These are phyloP conservation scores for Eueremaeus valkanovi DNA, from an alignment of 2,888 invertebrate genomes.

Conservation along the genomic window DNA sequence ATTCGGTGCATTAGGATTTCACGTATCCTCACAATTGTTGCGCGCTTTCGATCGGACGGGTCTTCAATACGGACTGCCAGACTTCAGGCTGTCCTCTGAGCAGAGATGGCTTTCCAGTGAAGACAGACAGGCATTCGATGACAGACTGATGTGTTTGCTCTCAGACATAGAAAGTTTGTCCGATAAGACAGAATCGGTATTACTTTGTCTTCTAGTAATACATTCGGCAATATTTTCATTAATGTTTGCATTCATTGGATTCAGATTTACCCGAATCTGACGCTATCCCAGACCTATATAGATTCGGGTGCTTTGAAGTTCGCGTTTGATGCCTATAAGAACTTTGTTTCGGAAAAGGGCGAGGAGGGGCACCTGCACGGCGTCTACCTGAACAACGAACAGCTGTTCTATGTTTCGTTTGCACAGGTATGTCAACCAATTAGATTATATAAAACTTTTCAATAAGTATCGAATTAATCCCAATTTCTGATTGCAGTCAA, in stretches of 20 bases:
- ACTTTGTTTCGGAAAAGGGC: conserved; percentile 40
- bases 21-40: conserved; percentile 56
- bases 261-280: conserved; percentile 21
- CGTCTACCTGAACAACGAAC: conserved; percentile 54
- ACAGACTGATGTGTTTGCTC: not conserved
- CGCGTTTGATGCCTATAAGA: conserved; percentile 44
- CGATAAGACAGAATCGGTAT: conserved; percentile 26
- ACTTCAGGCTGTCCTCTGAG: conserved; percentile 35
- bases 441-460: not conserved
- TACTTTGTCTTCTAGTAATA: too few relatives aligned
- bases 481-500: conserved; percentile 40
- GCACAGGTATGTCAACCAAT: conserved; percentile 55
- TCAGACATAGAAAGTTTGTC: conserved; percentile 19
- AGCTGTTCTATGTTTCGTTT: conserved; percentile 59
- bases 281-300: conserved; percentile 31
- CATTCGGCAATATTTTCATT: too few relatives aligned
- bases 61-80: conserved; percentile 49
- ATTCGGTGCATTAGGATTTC: conserved; percentile 57
- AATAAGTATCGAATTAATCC: not conserved
- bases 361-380: conserved; percentile 41
- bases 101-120: not conserved
- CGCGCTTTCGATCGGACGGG: conserved; percentile 55
- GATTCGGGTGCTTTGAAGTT: conserved; percentile 46
- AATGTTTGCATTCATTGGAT: not conserved
- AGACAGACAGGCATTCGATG: not conserved